phyloP scores from a whole-genome alignment of 1,140 invertebrate species.

The Drosophila rufa region DNA sequence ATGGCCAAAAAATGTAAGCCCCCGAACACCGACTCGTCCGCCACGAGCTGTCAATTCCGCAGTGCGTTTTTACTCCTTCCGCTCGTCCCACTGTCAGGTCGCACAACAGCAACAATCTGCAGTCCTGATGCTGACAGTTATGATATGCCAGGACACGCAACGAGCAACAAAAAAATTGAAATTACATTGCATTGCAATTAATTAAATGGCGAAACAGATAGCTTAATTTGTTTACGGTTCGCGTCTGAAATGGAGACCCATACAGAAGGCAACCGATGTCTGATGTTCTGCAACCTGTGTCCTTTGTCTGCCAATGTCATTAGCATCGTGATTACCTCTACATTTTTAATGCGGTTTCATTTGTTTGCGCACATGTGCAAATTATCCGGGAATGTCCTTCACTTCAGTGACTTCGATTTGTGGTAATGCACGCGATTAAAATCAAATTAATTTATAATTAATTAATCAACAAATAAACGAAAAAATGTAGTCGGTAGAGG shows the following conservation, averaged over 20 bases:
- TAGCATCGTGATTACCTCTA: conserved; percentile 65
- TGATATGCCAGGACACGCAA: conserved; percentile 41
- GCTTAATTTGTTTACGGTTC: conserved; percentile 62
- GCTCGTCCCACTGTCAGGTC: conserved; percentile 16
- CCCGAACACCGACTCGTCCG: neutral
- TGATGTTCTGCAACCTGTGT: neutral
- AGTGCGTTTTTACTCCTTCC: conserved; percentile 20
- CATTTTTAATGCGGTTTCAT: conserved; percentile 67
- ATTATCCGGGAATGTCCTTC: conserved; percentile 34
- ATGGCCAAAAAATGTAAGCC: conserved; percentile 46
- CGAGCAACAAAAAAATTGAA: conserved; percentile 22
- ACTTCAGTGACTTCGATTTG: conserved; percentile 9
- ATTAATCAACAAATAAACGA: conserved; percentile 43
- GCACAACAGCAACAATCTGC: conserved; percentile 52
- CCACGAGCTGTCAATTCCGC: conserved; percentile 50
- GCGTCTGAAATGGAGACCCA: conserved; percentile 15
- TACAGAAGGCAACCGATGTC: conserved; percentile 12
- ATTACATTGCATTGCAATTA: conserved; percentile 71
- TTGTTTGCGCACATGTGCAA: conserved; percentile 66
- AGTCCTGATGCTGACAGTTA: conserved; percentile 59
- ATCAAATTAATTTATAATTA: conserved; percentile 75
- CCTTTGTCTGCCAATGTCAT: conserved; percentile 32
- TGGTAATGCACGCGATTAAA: conserved; percentile 57
- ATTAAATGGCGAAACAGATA: conserved; percentile 68
- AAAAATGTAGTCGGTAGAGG: neutral